Base-by-base conservation (phyloP, 2,888 invertebrate genomes). In the Ochropleura plecta region DNA sequence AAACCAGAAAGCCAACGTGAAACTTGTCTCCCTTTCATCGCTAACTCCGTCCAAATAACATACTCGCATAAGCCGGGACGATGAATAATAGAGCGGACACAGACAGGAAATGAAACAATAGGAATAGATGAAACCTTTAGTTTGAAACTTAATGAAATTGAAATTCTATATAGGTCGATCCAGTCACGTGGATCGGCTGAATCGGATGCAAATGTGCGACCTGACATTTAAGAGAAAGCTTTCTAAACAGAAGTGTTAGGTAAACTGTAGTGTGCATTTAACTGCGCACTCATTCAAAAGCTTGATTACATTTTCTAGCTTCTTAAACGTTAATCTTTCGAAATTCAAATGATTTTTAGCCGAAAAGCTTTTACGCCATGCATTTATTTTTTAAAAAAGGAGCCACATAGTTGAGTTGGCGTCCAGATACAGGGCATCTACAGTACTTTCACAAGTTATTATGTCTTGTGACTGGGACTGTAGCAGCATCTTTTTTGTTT, bases 41-140 rank as follows among this genome's bases (percentile, higher is more conserved):
- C 18, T 49, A 70, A 69, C 76, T 73, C 72, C 78, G 64, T 78
- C 80, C 86, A 81, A 86, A 88, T 87, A 86, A 84, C 86, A 86
- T 86, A 84, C 66, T 76, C 12, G 53, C 51, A 49, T 87, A 86
- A 88, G 84, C 80, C 81, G 88, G 86, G 88, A 83, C 83, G 81
- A 86, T 91, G 92, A 91, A 92, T 92, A 91, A 92, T 91, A 89
- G 87, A 90, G 76, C 78, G 70, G 69, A 81, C 80, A 83, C 63
- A 79, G 81, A 82, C 82, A 80, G 89, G 86, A 91, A 91, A 92
- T 91, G 88, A 92, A 91, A 90, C 86, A 87, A 86, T 83, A 84
- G 86, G 76, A 88, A 86, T 83, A 86, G 84, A 78, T 78, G 73
- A 73, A 85, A 82, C 64, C 48, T 78, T 80, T 63, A 44, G 72